Evolutionary conservation across 1,140 invertebrate species (phyloP).

Genomic region (Melanaphis sacchari): DNA sequence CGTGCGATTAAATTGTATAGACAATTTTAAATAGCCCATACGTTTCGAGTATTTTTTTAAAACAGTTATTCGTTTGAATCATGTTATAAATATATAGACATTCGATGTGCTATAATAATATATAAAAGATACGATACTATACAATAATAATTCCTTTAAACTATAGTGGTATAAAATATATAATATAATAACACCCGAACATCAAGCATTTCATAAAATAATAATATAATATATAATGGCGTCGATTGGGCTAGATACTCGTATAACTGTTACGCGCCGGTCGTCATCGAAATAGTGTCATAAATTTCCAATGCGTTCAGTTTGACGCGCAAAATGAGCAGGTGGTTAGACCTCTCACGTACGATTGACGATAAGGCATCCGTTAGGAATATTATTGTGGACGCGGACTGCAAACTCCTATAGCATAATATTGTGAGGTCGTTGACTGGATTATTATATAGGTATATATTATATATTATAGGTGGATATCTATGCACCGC

Average conservation of each 20-base stretch:
- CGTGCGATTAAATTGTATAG: background rate
- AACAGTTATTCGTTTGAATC: background rate
- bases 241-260: background rate
- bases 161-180: background rate
- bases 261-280: background rate
- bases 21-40: background rate
- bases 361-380: constrained; percentile 20
- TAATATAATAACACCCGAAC: background rate
- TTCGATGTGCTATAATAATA: background rate
- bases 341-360: constrained; percentile 30
- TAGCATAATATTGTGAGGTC: constrained; percentile 33
- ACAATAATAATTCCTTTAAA: background rate
- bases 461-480: background rate
- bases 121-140: background rate
- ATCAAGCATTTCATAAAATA: background rate
- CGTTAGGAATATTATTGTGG: constrained; percentile 46
- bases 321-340: constrained; percentile 13
- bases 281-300: constrained; percentile 29
- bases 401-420: background rate
- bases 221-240: background rate
- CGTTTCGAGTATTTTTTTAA: background rate
- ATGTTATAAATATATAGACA: background rate
- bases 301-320: background rate
- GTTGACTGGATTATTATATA: constrained; percentile 50
- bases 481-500: background rate